Percentiles rank a stretch among this genome's conserved stretches.
Conservation (phyloP, 2,888 invertebrate genomes). For the Lepidocyrtoides sp. region DNA sequence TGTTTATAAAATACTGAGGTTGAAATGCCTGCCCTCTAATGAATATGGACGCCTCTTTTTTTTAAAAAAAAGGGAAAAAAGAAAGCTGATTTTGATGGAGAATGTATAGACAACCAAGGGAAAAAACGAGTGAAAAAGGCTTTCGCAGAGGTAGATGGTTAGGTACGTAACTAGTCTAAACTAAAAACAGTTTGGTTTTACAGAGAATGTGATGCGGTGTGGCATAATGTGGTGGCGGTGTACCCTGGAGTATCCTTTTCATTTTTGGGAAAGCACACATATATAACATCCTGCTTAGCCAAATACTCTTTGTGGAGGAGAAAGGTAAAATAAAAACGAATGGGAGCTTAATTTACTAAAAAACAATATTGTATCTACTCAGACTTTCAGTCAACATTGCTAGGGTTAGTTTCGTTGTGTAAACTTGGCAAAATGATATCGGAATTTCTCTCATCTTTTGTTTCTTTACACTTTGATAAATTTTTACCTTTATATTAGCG, state of each 20-base stretch:
- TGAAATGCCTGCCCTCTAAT: conserved; percentile 65
- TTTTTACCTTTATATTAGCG: too few species aligned
- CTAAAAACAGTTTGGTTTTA: not conserved
- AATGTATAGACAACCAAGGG: not conserved
- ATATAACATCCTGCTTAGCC: not conserved
- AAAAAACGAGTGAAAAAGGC: not conserved
- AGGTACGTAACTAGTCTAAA: not conserved
- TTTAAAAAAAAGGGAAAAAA: conserved; percentile 12
- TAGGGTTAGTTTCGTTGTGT: too few species aligned
- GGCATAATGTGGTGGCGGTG: not conserved
- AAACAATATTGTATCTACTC: not conserved
- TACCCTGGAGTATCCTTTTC: conserved; percentile 32
- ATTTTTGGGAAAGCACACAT: conserved; percentile 8
- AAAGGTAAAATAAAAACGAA: not conserved
- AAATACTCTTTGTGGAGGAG: not conserved
- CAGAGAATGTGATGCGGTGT: not conserved
- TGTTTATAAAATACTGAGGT: conserved; percentile 69
- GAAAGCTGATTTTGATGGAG: conserved; percentile 17
- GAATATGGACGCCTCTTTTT: conserved; percentile 63
- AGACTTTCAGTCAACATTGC: too few species aligned
- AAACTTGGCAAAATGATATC: too few species aligned
- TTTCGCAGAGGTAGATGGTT: not conserved
- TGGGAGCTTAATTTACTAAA: conserved; percentile 19
- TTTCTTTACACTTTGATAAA: too few species aligned
- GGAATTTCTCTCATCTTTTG: too few species aligned